Evolutionary conservation across 2,113 vertebrate genomes (phyloP), one percentile per base, ranked within the genome.

Genomic region (Pseudorasbora parva): DNA sequence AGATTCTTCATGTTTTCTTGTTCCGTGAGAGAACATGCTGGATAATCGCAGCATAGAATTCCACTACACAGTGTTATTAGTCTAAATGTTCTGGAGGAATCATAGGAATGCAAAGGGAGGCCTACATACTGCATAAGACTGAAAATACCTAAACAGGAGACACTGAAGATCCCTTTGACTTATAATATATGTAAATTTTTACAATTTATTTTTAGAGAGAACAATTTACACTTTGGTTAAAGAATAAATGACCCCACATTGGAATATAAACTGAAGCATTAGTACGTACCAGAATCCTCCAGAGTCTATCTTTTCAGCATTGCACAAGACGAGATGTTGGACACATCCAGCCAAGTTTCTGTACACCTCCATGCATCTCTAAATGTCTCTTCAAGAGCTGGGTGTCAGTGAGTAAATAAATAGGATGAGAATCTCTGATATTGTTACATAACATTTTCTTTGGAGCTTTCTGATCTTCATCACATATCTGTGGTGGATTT

Each of bases 181-280:
- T 11, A 27, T 41, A 59, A 41, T 54, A 54, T 72, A n/a, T n/a
- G n/a, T n/a, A n/a, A 33, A 33, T 75, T 43, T 60, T 81, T 68
- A 78, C 14, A 59, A 73, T 81, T 87, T 84, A 83, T 81, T 82
- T n/a, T 78, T 25, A 78, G 37, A 64, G n/a, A 60, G 66, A 10
- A 37, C 64, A 37, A 68, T 84, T 86, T 47, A 47, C 82, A 87
- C 77, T 84, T 80, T 41, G 19, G 8, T 64, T 84, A 54, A 2
- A 89, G 84, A 27, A 47, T 49, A 85, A 84, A n/a, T 30, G 60
- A 74, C 76, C 45, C 30, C 45, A 49, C 66, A 78, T 78, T 82
- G 68, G 77, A 62, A 86, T 43, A 75, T 89, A 89, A 91, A 91
- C 90, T 91, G 77, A 86, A 37, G 78, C 82, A 87, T 91, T 91